These are phyloP conservation scores for Carduelis carduelis DNA, from an alignment of 2,797 vertebrate genomes.

Conservation along the genomic window DNA sequence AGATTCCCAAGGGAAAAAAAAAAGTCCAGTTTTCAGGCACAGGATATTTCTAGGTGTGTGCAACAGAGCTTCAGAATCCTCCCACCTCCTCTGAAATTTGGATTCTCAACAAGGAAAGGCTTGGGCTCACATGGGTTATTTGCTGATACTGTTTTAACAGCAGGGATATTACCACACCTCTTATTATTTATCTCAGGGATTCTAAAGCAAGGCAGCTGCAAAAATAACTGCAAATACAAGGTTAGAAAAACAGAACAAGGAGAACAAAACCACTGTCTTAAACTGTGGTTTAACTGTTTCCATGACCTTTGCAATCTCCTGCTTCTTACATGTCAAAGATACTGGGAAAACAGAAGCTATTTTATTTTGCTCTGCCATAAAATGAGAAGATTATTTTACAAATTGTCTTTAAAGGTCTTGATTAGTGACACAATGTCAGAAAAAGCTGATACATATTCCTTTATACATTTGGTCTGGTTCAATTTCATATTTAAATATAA, in stretches of 20 bases:
- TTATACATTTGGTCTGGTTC: not conserved
- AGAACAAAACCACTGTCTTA: not conserved
- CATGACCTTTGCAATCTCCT: not conserved
- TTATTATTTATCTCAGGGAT: slow-evolving; percentile 33
- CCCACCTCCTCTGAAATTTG: not conserved
- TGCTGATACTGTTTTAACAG: not conserved
- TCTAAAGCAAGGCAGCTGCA: slow-evolving; percentile 29
- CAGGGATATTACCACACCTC: slow-evolving; percentile 1
- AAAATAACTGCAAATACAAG: slow-evolving; percentile 24
- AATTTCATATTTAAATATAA: not conserved
- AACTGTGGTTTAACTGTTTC: not conserved
- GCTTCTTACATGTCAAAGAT: not conserved
- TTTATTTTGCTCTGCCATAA: not conserved
- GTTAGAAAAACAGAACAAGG: slow-evolving; percentile 22
- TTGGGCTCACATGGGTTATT: not conserved
- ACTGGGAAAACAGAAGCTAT: not conserved
- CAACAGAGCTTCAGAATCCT: not conserved
- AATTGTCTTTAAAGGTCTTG: not conserved
- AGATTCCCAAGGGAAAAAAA: not conserved
- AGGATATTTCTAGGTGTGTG: not conserved
- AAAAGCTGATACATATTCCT: not conserved
- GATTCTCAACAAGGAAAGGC: not conserved
- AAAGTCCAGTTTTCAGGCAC: not conserved
- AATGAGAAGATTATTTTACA: not conserved
- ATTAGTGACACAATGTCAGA: not conserved